phyloP scores from a whole-genome alignment of 1,140 invertebrate genomes.

The Maconellicoccus hirsutus region DNA sequence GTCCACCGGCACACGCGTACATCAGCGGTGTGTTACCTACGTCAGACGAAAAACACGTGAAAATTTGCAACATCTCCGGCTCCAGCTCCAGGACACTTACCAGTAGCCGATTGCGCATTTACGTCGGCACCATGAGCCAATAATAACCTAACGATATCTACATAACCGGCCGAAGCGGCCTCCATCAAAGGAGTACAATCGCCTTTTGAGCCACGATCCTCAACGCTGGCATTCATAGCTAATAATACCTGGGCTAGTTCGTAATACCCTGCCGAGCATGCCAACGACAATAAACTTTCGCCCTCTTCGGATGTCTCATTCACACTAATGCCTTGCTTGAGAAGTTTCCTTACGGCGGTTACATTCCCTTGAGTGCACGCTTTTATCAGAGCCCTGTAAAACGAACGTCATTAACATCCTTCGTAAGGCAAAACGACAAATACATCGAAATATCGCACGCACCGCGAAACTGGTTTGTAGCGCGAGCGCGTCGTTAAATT shows the following conservation, averaged over 20 bases:
- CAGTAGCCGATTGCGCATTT: conserved; percentile 89
- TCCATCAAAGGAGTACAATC: conserved; percentile 97
- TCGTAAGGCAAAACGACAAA: no score
- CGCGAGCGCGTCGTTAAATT: no score
- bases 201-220: conserved; percentile 86
- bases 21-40: conserved; percentile 89
- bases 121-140: conserved; percentile 88
- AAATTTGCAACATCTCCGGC: no score
- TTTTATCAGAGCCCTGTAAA: conserved; percentile 56
- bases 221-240: conserved; percentile 94
- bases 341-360: conserved; percentile 70
- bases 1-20: conserved; percentile 95
- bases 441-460: no score
- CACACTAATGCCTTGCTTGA: conserved; percentile 81
- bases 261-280: conserved; percentile 86
- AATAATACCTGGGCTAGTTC: conserved; percentile 87
- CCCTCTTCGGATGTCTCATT: conserved; percentile 89
- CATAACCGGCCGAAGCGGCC: conserved; percentile 85
- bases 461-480: no score
- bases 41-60: conserved; percentile 27
- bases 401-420: no score
- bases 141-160: conserved; percentile 85
- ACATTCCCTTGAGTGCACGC: conserved; percentile 89
- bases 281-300: conserved; percentile 79
- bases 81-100: conserved; percentile 36